These are phyloP conservation scores for Geopemphigus sp. DNA, from an alignment of 1,140 invertebrate species.

Conservation along the genomic window DNA sequence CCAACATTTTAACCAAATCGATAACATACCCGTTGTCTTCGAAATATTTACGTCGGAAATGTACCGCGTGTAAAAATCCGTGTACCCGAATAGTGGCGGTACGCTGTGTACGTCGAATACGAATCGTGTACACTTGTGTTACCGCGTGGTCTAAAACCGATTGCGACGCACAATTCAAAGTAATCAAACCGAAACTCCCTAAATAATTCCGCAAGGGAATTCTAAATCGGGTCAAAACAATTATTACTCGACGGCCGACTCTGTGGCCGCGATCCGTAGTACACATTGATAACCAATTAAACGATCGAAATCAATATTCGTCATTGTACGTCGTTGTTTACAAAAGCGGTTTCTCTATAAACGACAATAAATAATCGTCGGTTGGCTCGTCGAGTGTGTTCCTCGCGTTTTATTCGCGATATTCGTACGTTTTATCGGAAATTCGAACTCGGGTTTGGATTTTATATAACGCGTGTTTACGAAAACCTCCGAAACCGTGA, in stretches of 20 bases:
- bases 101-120: no score
- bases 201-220: neutral
- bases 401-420: no score
- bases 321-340: neutral
- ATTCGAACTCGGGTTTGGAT: no score
- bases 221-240: neutral
- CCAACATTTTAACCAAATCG: no score
- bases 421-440: no score
- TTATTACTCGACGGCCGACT: constrained; percentile 1
- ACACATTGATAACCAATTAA: neutral
- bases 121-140: neutral
- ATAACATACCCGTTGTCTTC: no score
- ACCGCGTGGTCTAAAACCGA: neutral
- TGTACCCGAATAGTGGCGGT: no score
- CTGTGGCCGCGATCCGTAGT: neutral
- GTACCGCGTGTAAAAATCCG: no score
- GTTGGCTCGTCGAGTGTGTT: no score
- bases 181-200: no score
- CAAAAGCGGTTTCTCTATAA: neutral
- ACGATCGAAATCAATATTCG: neutral
- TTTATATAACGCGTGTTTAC: neutral
- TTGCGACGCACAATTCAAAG: neutral
- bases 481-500: neutral
- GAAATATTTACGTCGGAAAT: no score
- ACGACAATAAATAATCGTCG: no score